phyloP scores from a whole-genome alignment of 1,140 invertebrate species.

The Schmidtea mediterranea region DNA sequence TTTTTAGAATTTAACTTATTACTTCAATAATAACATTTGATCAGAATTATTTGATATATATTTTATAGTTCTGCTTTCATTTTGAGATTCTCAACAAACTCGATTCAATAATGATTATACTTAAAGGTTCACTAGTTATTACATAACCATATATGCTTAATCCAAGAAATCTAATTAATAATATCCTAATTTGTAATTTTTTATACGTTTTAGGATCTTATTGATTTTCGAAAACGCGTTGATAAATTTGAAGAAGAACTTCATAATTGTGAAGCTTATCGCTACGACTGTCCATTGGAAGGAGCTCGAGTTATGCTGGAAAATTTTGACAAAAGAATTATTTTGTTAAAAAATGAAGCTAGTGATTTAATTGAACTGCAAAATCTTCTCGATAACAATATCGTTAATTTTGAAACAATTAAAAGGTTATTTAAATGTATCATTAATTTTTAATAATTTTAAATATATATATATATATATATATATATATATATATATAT shows the following conservation, averaged over 20 bases:
- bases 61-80: too few relatives aligned
- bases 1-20: too few relatives aligned
- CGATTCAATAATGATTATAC: too few relatives aligned
- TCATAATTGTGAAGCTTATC: conserved; percentile 18
- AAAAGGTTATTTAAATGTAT: conserved; percentile 3
- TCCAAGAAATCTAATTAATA: too few relatives aligned
- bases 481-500: too few relatives aligned
- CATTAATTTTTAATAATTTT: too few relatives aligned
- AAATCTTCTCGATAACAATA: conserved; percentile 21
- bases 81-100: too few relatives aligned
- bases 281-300: conserved; percentile 15
- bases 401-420: conserved; percentile 23
- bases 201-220: conserved; percentile 16
- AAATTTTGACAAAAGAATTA: conserved; percentile 16
- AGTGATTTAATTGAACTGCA: conserved; percentile 25
- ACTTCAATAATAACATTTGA: too few relatives aligned
- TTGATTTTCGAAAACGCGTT: conserved; percentile 18
- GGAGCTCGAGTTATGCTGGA: conserved; percentile 19
- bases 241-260: conserved; percentile 15
- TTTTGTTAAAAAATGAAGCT: conserved; percentile 21
- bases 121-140: too few relatives aligned
- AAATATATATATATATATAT: too few relatives aligned
- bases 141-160: too few relatives aligned
- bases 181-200: conserved; percentile 6
- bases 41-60: too few relatives aligned